Conservation (phyloP, 2,797 vertebrate species). For the Enteromius anoplus region DNA sequence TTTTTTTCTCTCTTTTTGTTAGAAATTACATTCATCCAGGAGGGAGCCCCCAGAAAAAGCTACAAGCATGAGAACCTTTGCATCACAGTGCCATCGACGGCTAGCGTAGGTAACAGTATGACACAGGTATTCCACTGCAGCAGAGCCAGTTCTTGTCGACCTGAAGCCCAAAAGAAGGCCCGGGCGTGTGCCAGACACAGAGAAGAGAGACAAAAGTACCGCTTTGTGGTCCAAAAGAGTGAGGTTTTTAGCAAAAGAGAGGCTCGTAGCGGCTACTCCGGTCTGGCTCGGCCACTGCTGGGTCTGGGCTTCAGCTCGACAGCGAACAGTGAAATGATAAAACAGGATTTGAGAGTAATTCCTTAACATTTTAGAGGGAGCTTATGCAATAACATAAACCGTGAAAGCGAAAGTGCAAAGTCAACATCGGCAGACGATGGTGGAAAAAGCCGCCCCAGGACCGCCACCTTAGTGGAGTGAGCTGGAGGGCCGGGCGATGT, state of each 20-base stretch:
- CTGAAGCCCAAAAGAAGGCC: constrained; percentile 54
- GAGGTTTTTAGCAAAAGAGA: constrained; percentile 66
- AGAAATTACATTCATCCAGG: constrained; percentile 71
- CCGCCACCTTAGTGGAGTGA: constrained; percentile 55
- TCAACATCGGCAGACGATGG: constrained; percentile 66
- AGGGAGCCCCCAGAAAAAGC: constrained; percentile 42
- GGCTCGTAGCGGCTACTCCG: constrained; percentile 63
- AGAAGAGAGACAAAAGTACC: constrained; percentile 52
- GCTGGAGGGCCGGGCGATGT: constrained; percentile 57
- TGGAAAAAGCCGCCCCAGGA: constrained; percentile 62
- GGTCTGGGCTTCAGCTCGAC: constrained; percentile 64
- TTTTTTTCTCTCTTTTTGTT: constrained; percentile 30
- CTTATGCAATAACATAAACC: constrained; percentile 71
- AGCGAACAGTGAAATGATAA: constrained; percentile 46
- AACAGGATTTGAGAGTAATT: constrained; percentile 58
- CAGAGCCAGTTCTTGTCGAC: constrained; percentile 21
- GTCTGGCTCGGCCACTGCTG: constrained; percentile 55
- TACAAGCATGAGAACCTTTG: constrained; percentile 46
- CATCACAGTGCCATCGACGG: constrained; percentile 33
- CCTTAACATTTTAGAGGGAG: constrained; percentile 63
- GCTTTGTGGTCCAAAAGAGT: constrained; percentile 72
- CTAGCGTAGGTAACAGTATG: constrained; percentile 26
- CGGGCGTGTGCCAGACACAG: constrained; percentile 24
- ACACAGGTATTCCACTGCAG: constrained; percentile 27
- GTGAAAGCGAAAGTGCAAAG: constrained; percentile 81